Conservation (phyloP, 2,888 invertebrate genomes). For the Mesoligia furuncula region DNA sequence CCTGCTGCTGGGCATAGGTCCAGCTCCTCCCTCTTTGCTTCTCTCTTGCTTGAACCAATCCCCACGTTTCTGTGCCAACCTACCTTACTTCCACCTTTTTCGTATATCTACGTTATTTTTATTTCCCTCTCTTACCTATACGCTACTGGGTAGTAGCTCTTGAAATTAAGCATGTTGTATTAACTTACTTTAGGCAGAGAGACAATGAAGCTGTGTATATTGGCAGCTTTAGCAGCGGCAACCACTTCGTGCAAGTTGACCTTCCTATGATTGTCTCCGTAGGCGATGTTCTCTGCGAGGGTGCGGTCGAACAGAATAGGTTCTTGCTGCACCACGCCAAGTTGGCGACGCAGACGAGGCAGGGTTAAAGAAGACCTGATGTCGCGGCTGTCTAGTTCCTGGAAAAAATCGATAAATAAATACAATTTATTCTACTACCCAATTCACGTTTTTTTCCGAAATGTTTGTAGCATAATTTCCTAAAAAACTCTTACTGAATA, state of each 20-base stretch:
- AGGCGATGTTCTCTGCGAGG: conserved; percentile 96
- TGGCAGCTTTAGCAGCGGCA: conserved; percentile 94
- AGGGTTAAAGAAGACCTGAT: conserved; percentile 91
- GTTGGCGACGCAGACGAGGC: conserved; percentile 92
- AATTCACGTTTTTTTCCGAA: not conserved
- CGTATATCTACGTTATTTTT: not conserved
- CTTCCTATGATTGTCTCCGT: conserved; percentile 94
- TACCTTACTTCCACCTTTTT: not conserved
- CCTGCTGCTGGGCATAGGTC: not conserved
- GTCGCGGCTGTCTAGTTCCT: conserved; percentile 90
- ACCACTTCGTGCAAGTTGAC: conserved; percentile 94
- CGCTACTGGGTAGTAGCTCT: not conserved
- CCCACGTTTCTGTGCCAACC: not conserved
- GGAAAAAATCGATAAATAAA: not conserved
- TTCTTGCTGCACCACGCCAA: conserved; percentile 96
- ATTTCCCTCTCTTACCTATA: not conserved
- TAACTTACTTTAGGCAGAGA: conserved; percentile 91
- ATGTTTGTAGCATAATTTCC: no score
- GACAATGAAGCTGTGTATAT: conserved; percentile 94
- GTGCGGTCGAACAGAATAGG: conserved; percentile 95
- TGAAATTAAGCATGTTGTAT: not conserved
- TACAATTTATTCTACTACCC: not conserved
- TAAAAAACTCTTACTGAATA: not conserved
- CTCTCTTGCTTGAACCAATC: not conserved
- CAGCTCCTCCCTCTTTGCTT: no score